A percentile compares a stretch with the other conserved stretches of the same genome.
Conservation (phyloP, 1,140 invertebrate genomes). For the Zaprionus nigranus region DNA sequence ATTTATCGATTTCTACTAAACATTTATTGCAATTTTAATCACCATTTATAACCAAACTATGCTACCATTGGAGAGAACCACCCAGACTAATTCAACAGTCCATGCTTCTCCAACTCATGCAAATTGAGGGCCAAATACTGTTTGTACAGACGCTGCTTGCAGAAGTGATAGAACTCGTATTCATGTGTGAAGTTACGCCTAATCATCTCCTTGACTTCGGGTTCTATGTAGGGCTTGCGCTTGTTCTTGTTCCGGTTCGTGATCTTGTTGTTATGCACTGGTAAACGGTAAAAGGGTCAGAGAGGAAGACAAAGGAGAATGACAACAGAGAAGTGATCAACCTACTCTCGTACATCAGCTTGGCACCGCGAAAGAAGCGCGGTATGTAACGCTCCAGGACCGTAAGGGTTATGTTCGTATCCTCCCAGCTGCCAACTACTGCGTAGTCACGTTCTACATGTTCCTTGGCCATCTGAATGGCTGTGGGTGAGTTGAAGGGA, state of each 20-base stretch:
- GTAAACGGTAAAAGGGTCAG: not conserved
- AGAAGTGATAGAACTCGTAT: slow-evolving; percentile 96
- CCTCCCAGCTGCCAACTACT: slow-evolving; percentile 94
- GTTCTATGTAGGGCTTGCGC: slow-evolving; percentile 87
- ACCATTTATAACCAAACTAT: slow-evolving; percentile 10
- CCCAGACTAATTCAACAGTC: slow-evolving; percentile 48
- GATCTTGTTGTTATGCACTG: slow-evolving; percentile 71
- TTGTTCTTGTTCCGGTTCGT: slow-evolving; percentile 83
- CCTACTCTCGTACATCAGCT: slow-evolving; percentile 79
- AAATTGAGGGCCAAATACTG: slow-evolving; percentile 90
- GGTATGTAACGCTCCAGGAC: slow-evolving; percentile 94
- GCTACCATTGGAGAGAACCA: not conserved
- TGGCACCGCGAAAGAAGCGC: slow-evolving; percentile 91
- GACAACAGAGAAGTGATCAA: not conserved
- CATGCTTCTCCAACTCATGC: slow-evolving; percentile 62
- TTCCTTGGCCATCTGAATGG: slow-evolving; percentile 92
- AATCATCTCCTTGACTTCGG: slow-evolving; percentile 93
- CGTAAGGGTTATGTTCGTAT: slow-evolving; percentile 92
- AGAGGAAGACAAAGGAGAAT: not conserved
- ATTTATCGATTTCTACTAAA: slow-evolving; percentile 15
- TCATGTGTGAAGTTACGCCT: slow-evolving; percentile 94
- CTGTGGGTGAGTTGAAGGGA: slow-evolving; percentile 93
- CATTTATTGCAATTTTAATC: slow-evolving; percentile 15
- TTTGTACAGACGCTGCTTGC: slow-evolving; percentile 92
- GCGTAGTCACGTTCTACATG: slow-evolving; percentile 94